These are phyloP conservation scores for Proisotoma minuta DNA, from an alignment of 2,888 invertebrate genomes.

Conservation along the genomic window DNA sequence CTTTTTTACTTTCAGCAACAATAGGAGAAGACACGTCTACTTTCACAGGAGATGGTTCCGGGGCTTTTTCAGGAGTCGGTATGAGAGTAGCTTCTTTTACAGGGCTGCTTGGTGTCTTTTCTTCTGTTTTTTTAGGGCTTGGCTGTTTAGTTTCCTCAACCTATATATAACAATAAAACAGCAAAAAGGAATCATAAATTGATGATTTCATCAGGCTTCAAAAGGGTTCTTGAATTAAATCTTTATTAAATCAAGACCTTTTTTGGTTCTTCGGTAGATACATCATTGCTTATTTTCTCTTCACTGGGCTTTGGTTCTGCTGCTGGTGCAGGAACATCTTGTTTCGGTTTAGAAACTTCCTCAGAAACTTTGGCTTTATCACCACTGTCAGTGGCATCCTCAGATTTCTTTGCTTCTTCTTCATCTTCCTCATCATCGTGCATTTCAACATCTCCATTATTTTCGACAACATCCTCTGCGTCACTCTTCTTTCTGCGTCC, in stretches of 20 bases:
- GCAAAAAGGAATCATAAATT: too few relatives aligned
- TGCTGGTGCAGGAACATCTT: slow-evolving; percentile 9
- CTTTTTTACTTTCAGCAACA: slow-evolving; percentile 32
- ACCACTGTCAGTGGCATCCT: not conserved
- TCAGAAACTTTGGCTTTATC: slow-evolving; percentile 8
- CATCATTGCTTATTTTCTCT: slow-evolving; percentile 20
- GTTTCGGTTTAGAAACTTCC: not conserved
- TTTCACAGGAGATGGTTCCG: slow-evolving; percentile 15
- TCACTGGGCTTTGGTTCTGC: slow-evolving; percentile 4
- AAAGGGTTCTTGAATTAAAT: too few relatives aligned
- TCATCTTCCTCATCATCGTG: slow-evolving; percentile 28
- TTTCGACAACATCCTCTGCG: slow-evolving; percentile 21
- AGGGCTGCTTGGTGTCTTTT: slow-evolving; percentile 17
- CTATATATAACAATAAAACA: not conserved
- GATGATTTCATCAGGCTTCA: too few relatives aligned
- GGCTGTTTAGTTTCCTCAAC: slow-evolving; percentile 19
- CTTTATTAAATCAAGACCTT: too few relatives aligned
- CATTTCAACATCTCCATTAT: slow-evolving; percentile 31
- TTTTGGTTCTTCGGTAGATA: slow-evolving; percentile 12
- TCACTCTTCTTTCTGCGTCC: slow-evolving; percentile 33
- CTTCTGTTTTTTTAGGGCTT: slow-evolving; percentile 17
- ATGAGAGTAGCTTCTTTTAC: slow-evolving; percentile 16
- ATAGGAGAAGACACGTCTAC: slow-evolving; percentile 16
- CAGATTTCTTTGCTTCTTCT: slow-evolving; percentile 18
- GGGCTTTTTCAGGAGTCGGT: slow-evolving; percentile 8